Percentiles rank a stretch among this genome's conserved stretches.
These are phyloP conservation scores for Zygothrica quintamaculata DNA, from an alignment of 2,888 invertebrate genomes.

Conservation along the genomic window DNA sequence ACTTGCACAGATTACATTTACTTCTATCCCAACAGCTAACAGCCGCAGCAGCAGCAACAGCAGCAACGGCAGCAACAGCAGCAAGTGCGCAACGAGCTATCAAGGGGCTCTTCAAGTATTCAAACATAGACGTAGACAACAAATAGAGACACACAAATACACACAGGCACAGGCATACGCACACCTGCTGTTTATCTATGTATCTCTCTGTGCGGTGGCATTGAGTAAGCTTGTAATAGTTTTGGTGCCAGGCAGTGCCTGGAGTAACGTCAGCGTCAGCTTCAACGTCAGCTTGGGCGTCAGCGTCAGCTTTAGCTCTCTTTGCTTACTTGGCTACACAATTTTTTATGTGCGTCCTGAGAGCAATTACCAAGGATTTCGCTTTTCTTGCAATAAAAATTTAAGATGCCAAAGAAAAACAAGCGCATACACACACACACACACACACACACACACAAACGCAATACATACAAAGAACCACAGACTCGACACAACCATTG, in stretches of 20 bases:
- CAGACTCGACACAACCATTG: constrained; percentile 20
- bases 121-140: constrained; percentile 24
- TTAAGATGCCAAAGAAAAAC: constrained; percentile 59
- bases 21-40: constrained; percentile 6
- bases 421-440: constrained; percentile 13
- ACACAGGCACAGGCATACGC: constrained; percentile 11
- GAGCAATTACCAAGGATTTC: constrained; percentile 75
- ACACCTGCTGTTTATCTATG: constrained; percentile 41
- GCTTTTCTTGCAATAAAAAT: constrained; percentile 76
- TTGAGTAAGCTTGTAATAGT: constrained; percentile 62
- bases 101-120: constrained; percentile 68
- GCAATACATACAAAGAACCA: constrained; percentile 9
- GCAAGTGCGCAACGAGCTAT: constrained; percentile 61
- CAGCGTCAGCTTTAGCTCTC: constrained; percentile 45
- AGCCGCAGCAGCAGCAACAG: neutral
- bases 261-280: constrained; percentile 3
- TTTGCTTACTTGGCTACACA: constrained; percentile 77
- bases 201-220: constrained; percentile 15
- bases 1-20: constrained; percentile 58
- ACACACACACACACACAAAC: too few species aligned
- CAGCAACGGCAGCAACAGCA: constrained; percentile 15
- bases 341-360: constrained; percentile 71
- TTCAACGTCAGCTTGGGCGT: constrained; percentile 8
- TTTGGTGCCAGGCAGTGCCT: constrained; percentile 26
- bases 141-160: constrained; percentile 18